Evolutionary conservation across 2,797 vertebrate genomes (phyloP).

Genomic region (Trichosurus vulpecula): DNA sequence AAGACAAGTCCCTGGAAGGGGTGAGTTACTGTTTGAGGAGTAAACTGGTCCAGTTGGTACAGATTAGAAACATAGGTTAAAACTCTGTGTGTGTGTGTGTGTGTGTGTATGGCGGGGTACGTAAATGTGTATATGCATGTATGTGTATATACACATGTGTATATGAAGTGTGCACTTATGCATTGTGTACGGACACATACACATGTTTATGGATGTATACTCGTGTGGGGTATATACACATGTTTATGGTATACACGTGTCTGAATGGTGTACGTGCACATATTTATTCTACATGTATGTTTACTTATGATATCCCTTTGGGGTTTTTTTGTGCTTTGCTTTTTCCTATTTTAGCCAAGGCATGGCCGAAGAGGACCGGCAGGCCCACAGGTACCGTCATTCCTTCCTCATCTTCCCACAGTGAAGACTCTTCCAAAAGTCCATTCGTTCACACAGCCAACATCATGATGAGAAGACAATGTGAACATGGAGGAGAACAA

Average conservation of each 20-base stretch:
- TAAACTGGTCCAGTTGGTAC: background rate
- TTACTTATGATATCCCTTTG: background rate
- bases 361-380: slow-evolving; percentile 73
- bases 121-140: too few species aligned
- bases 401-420: slow-evolving; percentile 31
- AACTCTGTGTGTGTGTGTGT: background rate
- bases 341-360: slow-evolving; percentile 56
- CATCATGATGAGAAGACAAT: background rate
- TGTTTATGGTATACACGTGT: background rate
- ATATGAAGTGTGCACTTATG: background rate
- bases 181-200: background rate
- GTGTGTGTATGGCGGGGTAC: too few species aligned
- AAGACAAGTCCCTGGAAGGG: background rate
- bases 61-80: background rate
- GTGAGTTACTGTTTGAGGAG: background rate
- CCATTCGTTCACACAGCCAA: background rate
- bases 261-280: background rate
- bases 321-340: slow-evolving; percentile 20
- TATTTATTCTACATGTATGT: background rate
- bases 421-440: background rate
- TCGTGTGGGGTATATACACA: background rate
- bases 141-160: too few species aligned
- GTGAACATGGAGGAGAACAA: background rate
- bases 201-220: background rate
- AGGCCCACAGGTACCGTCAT: slow-evolving; percentile 72